Conservation (phyloP, 2,113 vertebrate genomes). For the mouse (Mus musculus) region DNA sequence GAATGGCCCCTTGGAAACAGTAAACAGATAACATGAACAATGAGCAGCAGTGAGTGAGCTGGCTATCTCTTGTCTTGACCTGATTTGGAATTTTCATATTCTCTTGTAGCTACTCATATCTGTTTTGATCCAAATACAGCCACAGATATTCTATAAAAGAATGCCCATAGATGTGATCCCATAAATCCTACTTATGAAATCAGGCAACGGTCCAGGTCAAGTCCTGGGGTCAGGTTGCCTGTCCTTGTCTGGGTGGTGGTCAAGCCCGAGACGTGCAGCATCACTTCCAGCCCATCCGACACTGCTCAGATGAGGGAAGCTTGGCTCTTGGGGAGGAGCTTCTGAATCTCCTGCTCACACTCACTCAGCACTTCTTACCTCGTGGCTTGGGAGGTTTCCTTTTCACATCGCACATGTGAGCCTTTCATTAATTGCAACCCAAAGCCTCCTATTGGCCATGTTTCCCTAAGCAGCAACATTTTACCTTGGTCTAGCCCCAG, state of each 20-base stretch:
- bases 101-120: not conserved
- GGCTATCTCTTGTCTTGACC: not conserved
- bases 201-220: not conserved
- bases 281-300: not conserved
- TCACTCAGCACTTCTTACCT: not conserved
- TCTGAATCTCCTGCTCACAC: not conserved
- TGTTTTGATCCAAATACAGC: not conserved
- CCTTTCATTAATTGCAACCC: not conserved
- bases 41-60: no score
- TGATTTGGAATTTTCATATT: conserved; percentile 29
- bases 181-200: conserved; percentile 32
- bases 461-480: not conserved
- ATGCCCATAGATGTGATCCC: not conserved
- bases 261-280: not conserved
- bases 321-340: not conserved
- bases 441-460: not conserved
- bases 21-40: not conserved
- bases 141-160: not conserved
- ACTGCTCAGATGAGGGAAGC: not conserved
- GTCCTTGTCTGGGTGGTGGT: not conserved
- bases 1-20: not conserved
- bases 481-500: not conserved
- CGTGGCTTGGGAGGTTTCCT: not conserved
- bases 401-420: not conserved
- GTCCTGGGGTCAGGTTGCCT: not conserved